Evolutionary conservation across 53 echinoderm and acorn worm genomes (phyloP), one percentile per base, ranked within the genome.

Genomic region (Hippasteria phrygiana): DNA sequence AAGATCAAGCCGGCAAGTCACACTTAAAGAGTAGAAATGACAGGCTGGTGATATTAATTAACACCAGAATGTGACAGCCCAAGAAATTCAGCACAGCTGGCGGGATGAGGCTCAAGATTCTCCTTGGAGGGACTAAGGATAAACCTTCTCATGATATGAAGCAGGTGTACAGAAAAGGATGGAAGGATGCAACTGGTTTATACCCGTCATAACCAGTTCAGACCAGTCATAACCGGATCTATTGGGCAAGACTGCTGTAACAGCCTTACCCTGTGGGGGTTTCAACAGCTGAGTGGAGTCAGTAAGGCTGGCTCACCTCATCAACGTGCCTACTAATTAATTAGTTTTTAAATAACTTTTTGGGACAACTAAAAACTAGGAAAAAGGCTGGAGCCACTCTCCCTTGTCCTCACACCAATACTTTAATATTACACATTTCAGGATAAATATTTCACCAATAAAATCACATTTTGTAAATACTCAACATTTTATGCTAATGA

Each of bases 151-250:
- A 66, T 17, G 13, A 33, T 14, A 36, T 36, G 34, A 66, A 66
- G 67, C 67, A 66, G 34, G 67, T 66, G 67, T 36, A 35, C 10
- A 24, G 59, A 59, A 59, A 4, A 12, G 67, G 1, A 35, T 35
- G 36, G 16, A 6, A 11, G 67, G 67, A 66, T 66, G 36, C 67
- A 59, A 22, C 59, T 59, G 59, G 67, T 36, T 66, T 66, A 66
- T 28, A 66, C 67, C 67, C 14, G 36, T 36, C 18, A 24, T 6
- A 59, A 59, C 59, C 8, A 7, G 59, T 59, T 59, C 59, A 24
- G n/a, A 20, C 59, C 59, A 59, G 59, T 16, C 67, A 35, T 32
- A 35, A 26, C 36, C 34, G 1, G 67, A 66, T 66, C 36, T 14
- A 31, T 20, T 36, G 34, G 9, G 67, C 12, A 12, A 7, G 36